These are phyloP conservation scores for Albula goreensis DNA, from an alignment of 2,113 vertebrate species.

Conservation along the genomic window DNA sequence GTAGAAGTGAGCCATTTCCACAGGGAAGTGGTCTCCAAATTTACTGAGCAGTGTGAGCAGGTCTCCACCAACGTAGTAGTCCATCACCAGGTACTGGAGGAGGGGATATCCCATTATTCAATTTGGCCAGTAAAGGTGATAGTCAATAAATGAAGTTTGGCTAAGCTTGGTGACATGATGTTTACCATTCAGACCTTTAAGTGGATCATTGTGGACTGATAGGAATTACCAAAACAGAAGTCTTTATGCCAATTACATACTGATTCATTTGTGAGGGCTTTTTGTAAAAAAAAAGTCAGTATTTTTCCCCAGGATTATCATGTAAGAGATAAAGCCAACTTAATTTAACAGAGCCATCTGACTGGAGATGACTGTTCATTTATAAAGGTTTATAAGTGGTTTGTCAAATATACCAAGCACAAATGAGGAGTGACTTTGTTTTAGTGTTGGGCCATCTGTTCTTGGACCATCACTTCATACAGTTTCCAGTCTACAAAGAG, in stretches of 20 bases:
- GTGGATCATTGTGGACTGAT: not conserved
- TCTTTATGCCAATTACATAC: not conserved
- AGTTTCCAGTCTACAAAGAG: too few relatives aligned
- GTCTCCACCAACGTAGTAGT: conserved; percentile 85
- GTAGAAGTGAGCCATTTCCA: conserved; percentile 85
- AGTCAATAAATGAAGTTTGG: not conserved
- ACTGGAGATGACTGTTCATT: not conserved
- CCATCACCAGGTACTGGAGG: conserved; percentile 82
- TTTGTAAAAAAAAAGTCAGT: not conserved
- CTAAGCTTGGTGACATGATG: not conserved
- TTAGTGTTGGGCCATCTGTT: too few relatives aligned
- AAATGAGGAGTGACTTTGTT: too few relatives aligned
- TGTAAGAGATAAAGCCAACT: not conserved
- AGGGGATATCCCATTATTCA: not conserved
- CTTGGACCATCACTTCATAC: too few relatives aligned
- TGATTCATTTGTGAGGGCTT: not conserved
- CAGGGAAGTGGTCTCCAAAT: conserved; percentile 79
- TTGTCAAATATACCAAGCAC: too few relatives aligned
- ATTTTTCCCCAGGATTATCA: not conserved
- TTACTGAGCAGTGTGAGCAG: conserved; percentile 84
- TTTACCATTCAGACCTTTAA: not conserved
- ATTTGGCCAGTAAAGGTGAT: not conserved
- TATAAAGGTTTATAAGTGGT: too few relatives aligned
- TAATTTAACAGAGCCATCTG: too few relatives aligned
- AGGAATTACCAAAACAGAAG: not conserved